Evolutionary conservation across 2,797 vertebrate genomes (phyloP).

Genomic region (Crocidura indochinensis): DNA sequence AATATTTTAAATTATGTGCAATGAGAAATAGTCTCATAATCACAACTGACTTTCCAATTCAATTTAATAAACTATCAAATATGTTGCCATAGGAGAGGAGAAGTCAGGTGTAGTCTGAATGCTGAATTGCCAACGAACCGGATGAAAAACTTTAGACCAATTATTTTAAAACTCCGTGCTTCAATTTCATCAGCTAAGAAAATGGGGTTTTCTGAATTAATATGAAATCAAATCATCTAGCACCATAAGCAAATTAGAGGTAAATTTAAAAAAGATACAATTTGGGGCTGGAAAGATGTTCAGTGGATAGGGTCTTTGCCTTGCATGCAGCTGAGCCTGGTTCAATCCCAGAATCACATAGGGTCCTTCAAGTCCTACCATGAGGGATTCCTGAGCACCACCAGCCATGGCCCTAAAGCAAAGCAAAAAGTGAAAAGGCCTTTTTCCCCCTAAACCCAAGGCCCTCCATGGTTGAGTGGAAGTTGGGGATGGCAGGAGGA

Average conservation of each 20-base stretch:
- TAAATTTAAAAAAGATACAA: too few relatives aligned
- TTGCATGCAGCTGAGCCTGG: too few relatives aligned
- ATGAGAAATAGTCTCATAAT: conserved; percentile 12
- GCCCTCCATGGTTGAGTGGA: too few relatives aligned
- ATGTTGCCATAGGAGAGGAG: neutral
- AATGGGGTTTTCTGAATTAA: neutral
- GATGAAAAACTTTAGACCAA: neutral
- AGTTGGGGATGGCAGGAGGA: too few relatives aligned
- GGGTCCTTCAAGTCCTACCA: too few relatives aligned
- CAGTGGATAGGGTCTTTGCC: too few relatives aligned
- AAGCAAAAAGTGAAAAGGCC: too few relatives aligned
- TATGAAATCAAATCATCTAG: neutral
- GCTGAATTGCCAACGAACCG: neutral
- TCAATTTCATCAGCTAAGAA: conserved; percentile 28
- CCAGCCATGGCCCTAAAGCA: too few relatives aligned
- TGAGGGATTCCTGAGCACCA: too few relatives aligned
- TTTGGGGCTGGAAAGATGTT: too few relatives aligned
- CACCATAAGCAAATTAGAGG: neutral
- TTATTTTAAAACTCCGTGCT: neutral
- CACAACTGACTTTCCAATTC: neutral
- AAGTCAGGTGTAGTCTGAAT: neutral
- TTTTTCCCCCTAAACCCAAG: too few relatives aligned
- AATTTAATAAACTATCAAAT: neutral
- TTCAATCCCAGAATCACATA: too few relatives aligned
- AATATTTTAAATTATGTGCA: conserved; percentile 25